A percentile compares a stretch with the other conserved stretches of the same genome.
Conservation (phyloP, 2,797 vertebrate genomes). For the Champsocephalus esox region DNA sequence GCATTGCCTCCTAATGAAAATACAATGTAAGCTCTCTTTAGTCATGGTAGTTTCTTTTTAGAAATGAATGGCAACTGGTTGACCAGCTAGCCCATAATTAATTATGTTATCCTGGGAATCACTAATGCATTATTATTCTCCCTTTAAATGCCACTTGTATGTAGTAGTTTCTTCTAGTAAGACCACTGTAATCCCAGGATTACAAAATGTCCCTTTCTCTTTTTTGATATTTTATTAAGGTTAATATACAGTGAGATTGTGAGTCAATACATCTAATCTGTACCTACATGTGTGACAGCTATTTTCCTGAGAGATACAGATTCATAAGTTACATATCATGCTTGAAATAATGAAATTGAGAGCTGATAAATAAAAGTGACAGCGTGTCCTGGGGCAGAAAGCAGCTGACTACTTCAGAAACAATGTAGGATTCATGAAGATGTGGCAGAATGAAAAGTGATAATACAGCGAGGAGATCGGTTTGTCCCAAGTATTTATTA, state of each 20-base stretch:
- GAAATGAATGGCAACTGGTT: conserved; percentile 33
- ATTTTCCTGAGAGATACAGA: background rate
- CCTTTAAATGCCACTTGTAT: conserved; percentile 16
- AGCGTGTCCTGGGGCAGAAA: conserved; percentile 33
- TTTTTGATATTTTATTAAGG: conserved; percentile 1
- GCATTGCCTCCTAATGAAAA: conserved; percentile 45
- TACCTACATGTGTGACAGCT: conserved; percentile 5
- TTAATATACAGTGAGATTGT: background rate
- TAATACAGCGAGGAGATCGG: conserved; percentile 2
- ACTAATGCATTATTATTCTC: conserved; percentile 27
- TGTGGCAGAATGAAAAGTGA: conserved; percentile 26
- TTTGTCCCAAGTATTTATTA: conserved; percentile 15
- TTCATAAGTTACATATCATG: conserved; percentile 19
- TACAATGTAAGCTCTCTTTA: conserved; percentile 40
- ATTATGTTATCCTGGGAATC: conserved; percentile 30
- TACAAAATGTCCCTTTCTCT: background rate
- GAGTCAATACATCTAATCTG: conserved; percentile 12
- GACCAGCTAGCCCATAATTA: conserved; percentile 21
- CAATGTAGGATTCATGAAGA: conserved; percentile 32
- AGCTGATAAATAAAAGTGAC: conserved; percentile 20
- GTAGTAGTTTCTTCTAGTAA: background rate
- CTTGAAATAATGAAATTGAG: conserved; percentile 20
- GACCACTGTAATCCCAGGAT: conserved; percentile 10
- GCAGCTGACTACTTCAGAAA: conserved; percentile 42
- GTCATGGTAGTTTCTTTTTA: conserved; percentile 46